These are phyloP conservation scores for Dryococelus australis DNA, from an alignment of 2,888 invertebrate genomes.

Conservation along the genomic window DNA sequence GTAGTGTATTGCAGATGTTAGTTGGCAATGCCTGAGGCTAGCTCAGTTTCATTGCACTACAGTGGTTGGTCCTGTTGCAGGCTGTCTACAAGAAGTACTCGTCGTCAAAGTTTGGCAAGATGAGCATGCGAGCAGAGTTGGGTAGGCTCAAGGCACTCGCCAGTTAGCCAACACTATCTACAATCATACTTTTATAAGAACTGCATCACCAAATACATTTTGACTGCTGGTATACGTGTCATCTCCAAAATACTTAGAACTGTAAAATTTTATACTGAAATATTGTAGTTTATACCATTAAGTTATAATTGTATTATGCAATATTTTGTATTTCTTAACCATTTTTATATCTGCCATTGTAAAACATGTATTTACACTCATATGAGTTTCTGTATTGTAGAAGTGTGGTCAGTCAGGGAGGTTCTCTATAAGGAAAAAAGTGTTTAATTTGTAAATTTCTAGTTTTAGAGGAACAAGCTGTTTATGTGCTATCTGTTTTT, in stretches of 20 bases:
- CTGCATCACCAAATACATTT: neutral
- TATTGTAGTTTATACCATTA: neutral
- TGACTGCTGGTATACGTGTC: neutral
- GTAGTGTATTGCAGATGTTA: too few species aligned
- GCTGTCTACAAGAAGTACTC: slow-evolving; percentile 75
- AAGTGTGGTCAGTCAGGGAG: neutral
- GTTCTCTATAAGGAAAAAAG: too few species aligned
- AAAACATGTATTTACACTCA: neutral
- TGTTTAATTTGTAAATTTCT: neutral
- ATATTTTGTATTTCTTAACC: neutral
- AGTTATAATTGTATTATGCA: neutral
- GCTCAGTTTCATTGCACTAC: too few species aligned
- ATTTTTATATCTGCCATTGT: too few species aligned
- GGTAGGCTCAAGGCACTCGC: neutral
- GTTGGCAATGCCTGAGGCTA: too few species aligned
- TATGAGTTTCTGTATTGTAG: neutral
- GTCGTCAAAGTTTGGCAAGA: slow-evolving; percentile 66
- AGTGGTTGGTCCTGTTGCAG: slow-evolving; percentile 42
- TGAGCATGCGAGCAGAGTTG: slow-evolving; percentile 71
- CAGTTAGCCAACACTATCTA: neutral
- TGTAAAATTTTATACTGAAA: neutral
- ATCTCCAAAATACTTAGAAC: neutral
- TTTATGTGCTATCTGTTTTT: neutral
- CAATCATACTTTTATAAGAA: too few species aligned
- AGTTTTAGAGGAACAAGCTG: neutral